Conservation (phyloP, 2,113 vertebrate species). For the Pseudorectes ferrugineus region DNA sequence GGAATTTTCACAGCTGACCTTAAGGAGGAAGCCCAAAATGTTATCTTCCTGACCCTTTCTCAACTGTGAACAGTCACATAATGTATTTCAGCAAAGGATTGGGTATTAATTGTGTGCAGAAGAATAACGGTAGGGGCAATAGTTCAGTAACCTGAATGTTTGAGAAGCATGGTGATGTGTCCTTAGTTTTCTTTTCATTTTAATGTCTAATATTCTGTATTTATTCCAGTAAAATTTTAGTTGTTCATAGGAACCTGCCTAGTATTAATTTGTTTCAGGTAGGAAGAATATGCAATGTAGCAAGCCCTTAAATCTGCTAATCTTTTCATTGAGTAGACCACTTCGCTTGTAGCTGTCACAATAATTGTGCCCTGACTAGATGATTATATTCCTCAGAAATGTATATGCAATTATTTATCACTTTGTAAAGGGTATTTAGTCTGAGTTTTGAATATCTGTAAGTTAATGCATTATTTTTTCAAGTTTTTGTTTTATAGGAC, state of each 20-base stretch:
- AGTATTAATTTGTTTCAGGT: neutral
- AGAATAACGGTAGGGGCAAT: neutral
- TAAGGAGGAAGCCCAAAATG: neutral
- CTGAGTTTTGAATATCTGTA: neutral
- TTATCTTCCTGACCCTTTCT: neutral
- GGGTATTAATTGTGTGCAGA: neutral
- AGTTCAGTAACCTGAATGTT: neutral
- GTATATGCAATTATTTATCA: neutral
- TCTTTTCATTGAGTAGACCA: neutral
- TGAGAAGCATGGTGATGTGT: neutral
- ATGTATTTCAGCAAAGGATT: neutral
- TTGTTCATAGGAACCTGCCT: neutral
- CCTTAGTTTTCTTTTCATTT: neutral
- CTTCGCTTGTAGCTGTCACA: neutral
- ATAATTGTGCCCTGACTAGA: neutral
- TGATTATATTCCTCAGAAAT: neutral
- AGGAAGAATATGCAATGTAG: rapidly evolving
- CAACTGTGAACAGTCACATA: neutral
- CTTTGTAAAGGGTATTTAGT: neutral
- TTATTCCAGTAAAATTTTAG: neutral
- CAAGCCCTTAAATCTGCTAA: neutral
- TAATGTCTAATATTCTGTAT: neutral
- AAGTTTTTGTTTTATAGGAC: neutral
- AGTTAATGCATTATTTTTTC: neutral
- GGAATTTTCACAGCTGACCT: neutral